Percentiles rank a stretch among this genome's conserved stretches.
Conservation (phyloP, 1,140 invertebrate genomes). For the Hycleus cichorii region DNA sequence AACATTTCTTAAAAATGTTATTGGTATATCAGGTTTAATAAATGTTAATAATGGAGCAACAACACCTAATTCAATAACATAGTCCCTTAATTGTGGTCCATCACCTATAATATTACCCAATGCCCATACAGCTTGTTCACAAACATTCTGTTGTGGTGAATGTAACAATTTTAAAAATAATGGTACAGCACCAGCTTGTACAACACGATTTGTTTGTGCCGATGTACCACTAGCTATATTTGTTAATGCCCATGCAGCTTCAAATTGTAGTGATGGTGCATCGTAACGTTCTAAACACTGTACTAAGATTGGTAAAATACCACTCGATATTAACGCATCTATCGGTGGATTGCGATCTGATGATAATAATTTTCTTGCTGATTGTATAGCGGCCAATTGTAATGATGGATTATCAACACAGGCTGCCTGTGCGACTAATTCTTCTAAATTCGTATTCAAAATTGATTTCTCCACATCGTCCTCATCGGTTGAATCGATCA, state of each 20-base stretch:
- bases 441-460: conserved; percentile 56
- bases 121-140: conserved; percentile 98
- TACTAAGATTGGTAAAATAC: conserved; percentile 91
- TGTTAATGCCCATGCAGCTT: conserved; percentile 98
- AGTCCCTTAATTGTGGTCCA: conserved; percentile 82
- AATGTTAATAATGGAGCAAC: conserved; percentile 83
- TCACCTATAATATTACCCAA: conserved; percentile 91
- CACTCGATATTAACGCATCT: conserved; percentile 87
- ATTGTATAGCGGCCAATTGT: conserved; percentile 76
- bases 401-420: conserved; percentile 59
- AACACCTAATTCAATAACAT: conserved; percentile 84
- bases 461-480: conserved; percentile 64
- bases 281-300: conserved; percentile 79
- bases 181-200: conserved; percentile 89
- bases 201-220: conserved; percentile 91
- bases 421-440: conserved; percentile 67
- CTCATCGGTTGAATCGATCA: conserved; percentile 73
- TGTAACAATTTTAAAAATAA: conserved; percentile 84
- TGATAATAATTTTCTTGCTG: conserved; percentile 88
- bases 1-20: conserved; percentile 91
- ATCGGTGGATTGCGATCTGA: conserved; percentile 99
- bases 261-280: conserved; percentile 92
- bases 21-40: conserved; percentile 88
- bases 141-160: conserved; percentile 94
- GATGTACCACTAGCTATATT: conserved; percentile 98